Evolutionary conservation across 64 coral and sea anemone genomes (phyloP).

Genomic region (Montipora cactus): DNA sequence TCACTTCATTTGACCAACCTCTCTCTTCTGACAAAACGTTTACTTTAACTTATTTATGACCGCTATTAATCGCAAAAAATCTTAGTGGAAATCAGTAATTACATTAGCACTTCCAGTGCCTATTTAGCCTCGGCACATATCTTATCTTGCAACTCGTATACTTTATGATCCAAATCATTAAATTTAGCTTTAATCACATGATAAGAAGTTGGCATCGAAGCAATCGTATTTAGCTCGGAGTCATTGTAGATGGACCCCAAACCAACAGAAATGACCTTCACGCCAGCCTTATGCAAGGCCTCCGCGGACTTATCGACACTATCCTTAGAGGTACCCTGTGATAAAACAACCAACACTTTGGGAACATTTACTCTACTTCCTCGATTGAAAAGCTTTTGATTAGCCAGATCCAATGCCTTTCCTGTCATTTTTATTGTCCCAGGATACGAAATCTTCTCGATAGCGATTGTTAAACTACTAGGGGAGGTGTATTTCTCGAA

Average conservation of each 20-base stretch:
- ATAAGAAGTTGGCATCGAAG: constrained; percentile 49
- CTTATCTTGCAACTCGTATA: constrained; percentile 49
- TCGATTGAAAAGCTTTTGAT: constrained; percentile 42
- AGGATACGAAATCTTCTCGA: constrained; percentile 61
- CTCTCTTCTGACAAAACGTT: too few species aligned
- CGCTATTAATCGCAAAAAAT: too few species aligned
- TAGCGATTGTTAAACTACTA: constrained; percentile 12
- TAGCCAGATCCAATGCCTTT: constrained; percentile 55
- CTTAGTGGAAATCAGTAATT: too few species aligned
- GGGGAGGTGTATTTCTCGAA: constrained; percentile 29
- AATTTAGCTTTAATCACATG: constrained; percentile 64
- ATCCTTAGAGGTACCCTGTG: constrained; percentile 49
- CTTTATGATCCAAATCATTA: constrained; percentile 45
- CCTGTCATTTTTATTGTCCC: constrained; percentile 67
- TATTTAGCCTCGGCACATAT: constrained; percentile 48
- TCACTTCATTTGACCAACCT: not conserved
- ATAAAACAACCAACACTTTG: constrained; percentile 71
- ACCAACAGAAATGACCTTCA: constrained; percentile 70
- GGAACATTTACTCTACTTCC: constrained; percentile 59
- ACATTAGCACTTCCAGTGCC: not conserved
- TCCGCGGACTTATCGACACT: constrained; percentile 42
- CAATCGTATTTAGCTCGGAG: constrained; percentile 42
- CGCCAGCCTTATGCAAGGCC: constrained; percentile 57
- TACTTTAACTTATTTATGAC: too few species aligned
- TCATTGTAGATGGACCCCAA: constrained; percentile 58